These are phyloP conservation scores for Stictonetta naevosa DNA, from an alignment of 2,113 vertebrate species.

Conservation along the genomic window DNA sequence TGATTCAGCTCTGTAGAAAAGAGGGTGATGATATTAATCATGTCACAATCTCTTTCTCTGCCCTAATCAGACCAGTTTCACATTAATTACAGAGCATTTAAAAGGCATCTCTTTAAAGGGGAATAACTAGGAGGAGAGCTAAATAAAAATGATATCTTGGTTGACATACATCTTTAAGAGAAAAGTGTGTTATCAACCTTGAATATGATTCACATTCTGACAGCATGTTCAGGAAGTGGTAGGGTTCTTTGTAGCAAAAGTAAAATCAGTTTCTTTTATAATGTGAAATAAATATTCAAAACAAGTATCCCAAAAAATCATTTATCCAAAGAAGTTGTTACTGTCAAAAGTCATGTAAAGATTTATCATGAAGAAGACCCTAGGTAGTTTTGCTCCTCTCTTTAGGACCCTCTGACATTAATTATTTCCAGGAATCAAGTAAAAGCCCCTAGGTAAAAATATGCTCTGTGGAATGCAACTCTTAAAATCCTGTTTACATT, in stretches of 20 bases:
- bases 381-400: neutral
- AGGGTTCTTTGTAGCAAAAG: neutral
- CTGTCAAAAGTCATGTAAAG: neutral
- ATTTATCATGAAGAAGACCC: neutral
- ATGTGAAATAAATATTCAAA: neutral
- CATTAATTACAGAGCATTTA: neutral
- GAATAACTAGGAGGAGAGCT: neutral
- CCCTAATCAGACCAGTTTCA: conserved; percentile 7
- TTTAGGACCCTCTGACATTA: neutral
- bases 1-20: neutral
- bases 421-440: conserved; percentile 32
- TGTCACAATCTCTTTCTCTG: neutral
- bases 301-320: neutral
- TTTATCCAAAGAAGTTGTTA: conserved; percentile 9
- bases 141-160: neutral
- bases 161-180: neutral
- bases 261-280: neutral
- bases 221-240: neutral
- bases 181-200: neutral
- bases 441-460: conserved; percentile 32
- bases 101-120: neutral
- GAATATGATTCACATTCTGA: conserved; percentile 8
- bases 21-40: neutral
- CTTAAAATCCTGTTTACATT: neutral
- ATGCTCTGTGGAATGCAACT: neutral